Evolutionary conservation across 2,113 vertebrate species (phyloP), one percentile per base, ranked within the genome.

Genomic region (Odocoileus virginianus): DNA sequence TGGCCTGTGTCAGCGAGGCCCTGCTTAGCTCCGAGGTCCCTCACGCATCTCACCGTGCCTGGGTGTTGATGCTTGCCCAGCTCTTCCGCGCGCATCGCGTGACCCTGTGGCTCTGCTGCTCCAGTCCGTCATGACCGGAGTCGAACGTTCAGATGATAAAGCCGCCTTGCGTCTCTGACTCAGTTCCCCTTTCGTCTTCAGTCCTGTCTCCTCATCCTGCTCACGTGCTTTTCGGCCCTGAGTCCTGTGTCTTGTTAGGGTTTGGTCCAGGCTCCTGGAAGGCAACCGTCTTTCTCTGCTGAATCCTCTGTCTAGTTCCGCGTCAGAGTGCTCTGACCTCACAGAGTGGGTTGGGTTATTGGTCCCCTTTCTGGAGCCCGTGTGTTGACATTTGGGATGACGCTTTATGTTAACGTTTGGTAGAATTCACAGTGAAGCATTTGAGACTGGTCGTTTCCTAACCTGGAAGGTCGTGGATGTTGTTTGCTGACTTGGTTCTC

Each of bases 11-110:
- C 2, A 1, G 58, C 5, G 58, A 14, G 58, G 58, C 58, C 52
- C 27, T 60, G 58, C 27, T 6, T 60, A 6, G 27, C 58, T 14
- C 6, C 5, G 6, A 61, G 58, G 27, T 28, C 12, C 27, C 12
- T 60, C 12, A 30, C 27, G 13, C 28, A 10, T 61, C 58, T n/a
- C n/a, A 3, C 12, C 19, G 5, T 7, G 28, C 15, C 58, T 5
- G 58, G 52, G 5, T 61, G 58, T 7, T 15, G 58, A 30, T 6
- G 28, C 28, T 30, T 61, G 58, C 58, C 60, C 60, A 7, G 60
- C 28, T 61, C 7, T 15, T 61, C 28, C 0, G 11, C 13, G 7
- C 0, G 2, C 60, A 0, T 7, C 15, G 13, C 4, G 28, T 28
- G 28, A 2, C 7, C 60, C 28, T 15, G 60, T 7, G 60, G 28